These are phyloP conservation scores for Ephialtes manifestator DNA, from an alignment of 2,888 invertebrate genomes.

Conservation along the genomic window DNA sequence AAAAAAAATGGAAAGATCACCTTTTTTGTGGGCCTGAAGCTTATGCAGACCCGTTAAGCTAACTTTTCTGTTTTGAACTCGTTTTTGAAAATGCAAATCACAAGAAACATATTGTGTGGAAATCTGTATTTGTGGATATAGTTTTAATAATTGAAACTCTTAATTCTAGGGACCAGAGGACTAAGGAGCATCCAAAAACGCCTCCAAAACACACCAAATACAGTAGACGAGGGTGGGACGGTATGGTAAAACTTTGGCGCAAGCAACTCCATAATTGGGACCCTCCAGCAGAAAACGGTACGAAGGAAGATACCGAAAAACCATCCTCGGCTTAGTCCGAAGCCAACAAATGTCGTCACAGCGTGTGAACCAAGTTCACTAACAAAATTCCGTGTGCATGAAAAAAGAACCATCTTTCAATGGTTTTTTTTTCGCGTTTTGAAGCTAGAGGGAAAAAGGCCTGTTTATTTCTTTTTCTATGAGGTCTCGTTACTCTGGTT, in stretches of 20 bases:
- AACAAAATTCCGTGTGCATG: constrained; percentile 37
- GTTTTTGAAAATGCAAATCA: too few species aligned
- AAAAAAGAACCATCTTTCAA: constrained; percentile 17
- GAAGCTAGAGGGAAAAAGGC: constrained; percentile 41
- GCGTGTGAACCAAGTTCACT: constrained; percentile 18
- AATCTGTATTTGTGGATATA: neutral
- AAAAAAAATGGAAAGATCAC: too few species aligned
- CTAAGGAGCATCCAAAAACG: constrained; percentile 93
- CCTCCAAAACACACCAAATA: constrained; percentile 96
- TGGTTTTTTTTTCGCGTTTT: constrained; percentile 39
- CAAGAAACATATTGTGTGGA: neutral
- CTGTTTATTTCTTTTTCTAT: constrained; percentile 59
- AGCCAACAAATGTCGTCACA: neutral
- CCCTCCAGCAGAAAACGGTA: constrained; percentile 83
- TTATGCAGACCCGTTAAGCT: too few species aligned
- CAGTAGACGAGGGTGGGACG: constrained; percentile 97
- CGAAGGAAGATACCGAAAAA: constrained; percentile 51
- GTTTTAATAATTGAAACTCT: constrained; percentile 8
- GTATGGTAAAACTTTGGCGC: constrained; percentile 95
- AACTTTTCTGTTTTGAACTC: too few species aligned
- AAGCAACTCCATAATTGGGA: constrained; percentile 94
- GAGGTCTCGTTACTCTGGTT: constrained; percentile 24
- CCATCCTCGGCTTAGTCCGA: constrained; percentile 41
- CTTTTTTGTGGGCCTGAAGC: too few species aligned
- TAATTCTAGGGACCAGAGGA: constrained; percentile 88